Base-by-base conservation (phyloP, 2,113 vertebrate genomes). In the Heterotis niloticus region DNA sequence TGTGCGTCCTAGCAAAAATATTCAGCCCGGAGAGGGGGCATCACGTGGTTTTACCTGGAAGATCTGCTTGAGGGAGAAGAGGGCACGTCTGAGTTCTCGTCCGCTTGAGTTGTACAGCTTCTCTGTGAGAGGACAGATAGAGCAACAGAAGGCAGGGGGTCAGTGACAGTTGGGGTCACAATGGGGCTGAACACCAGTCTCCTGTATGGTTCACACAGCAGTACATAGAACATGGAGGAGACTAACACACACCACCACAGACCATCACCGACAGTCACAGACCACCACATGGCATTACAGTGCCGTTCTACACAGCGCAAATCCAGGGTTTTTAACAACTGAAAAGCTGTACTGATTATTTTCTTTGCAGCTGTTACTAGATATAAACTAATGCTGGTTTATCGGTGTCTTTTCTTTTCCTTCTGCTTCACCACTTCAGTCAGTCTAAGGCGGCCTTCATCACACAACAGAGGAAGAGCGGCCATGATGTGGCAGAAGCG, bases 21-120 rank as follows among this genome's bases (percentile, higher is more conserved):
- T 29, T n/a, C 4, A 24, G n/a, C n/a, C n/a, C n/a, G 34, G 7
- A 44, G 7, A 7, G 7, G 34, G 34, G 34, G 34, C 34, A 7
- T 4, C 14, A 16, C 16, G 13, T 17, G 1, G 12, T 78, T 81
- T 85, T 93, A 99, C 97, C 95, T 99, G 97, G 92, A 99, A 99
- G 89, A 99, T 98, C 87, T 99, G 97, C 90, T 98, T 99, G 88
- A 99, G 91, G 75, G 97, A 99, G 91, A 99, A 99, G 80, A 99
- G 96, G 20, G 97, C 97, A 84, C 97, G 92, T 82, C 97, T 94
- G 64, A 99, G 90, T 84, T 99, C 97, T 66, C 97, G 91, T 85
- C 97, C 97, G 81, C 78, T 95, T 56, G 96, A 98, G 88, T 96
- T 97, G 89, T 98, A 98, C 65, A 99, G 94, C 86, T 97, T 98